These are phyloP conservation scores for Aphodius sticticus DNA, from an alignment of 2,888 invertebrate genomes.

Conservation along the genomic window DNA sequence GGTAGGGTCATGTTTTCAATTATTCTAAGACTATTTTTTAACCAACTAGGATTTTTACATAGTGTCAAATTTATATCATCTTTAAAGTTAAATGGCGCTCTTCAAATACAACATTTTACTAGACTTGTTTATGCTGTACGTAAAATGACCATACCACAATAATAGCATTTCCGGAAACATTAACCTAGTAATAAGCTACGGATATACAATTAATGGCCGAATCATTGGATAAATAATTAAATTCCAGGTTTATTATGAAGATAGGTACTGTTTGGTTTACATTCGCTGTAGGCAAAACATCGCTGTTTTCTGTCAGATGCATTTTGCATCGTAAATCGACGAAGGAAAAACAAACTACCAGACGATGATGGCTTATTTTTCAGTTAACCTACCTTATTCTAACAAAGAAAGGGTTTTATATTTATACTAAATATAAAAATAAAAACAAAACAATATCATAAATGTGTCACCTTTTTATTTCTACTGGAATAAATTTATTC, in stretches of 20 bases:
- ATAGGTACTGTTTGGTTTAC: constrained; percentile 7
- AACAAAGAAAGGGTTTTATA: neutral
- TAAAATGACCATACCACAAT: neutral
- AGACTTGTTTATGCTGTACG: no score
- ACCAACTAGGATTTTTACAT: no score
- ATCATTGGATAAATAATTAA: constrained; percentile 22
- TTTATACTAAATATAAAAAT: neutral
- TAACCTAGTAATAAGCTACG: neutral
- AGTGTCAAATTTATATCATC: no score
- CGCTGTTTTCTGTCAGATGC: constrained; percentile 7
- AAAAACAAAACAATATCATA: no score
- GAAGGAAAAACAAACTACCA: neutral
- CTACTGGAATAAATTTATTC: no score
- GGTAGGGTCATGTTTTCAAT: no score
- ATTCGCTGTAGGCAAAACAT: constrained; percentile 12
- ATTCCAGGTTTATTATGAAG: constrained; percentile 9
- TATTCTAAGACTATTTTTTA: no score
- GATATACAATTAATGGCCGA: constrained; percentile 10
- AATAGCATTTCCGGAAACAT: neutral
- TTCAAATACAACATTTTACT: no score
- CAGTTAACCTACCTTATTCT: neutral
- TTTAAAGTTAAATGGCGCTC: no score
- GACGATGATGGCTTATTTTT: neutral
- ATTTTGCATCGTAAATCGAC: constrained; percentile 8
- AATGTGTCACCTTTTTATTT: neutral